phyloP scores from a whole-genome alignment of 1,140 invertebrate genomes.

The Neodiprion fabricii region DNA sequence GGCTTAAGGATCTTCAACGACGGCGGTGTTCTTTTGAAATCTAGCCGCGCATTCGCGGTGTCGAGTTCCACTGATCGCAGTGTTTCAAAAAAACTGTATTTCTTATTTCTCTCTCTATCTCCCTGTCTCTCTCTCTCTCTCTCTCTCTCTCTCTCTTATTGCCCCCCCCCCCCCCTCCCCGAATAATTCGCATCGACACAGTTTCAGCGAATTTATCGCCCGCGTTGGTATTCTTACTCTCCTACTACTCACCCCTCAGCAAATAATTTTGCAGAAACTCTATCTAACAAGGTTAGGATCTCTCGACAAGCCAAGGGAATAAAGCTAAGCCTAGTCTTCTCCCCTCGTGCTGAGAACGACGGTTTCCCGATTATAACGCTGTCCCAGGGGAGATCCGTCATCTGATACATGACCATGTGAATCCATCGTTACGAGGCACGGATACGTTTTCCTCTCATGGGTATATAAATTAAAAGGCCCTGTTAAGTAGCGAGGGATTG shows the following conservation, averaged over 20 bases:
- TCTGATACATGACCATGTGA: not conserved
- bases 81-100: not conserved
- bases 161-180: not conserved
- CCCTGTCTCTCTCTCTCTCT: not conserved
- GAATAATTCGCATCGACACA: not conserved
- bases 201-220: not conserved
- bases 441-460: not conserved
- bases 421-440: not conserved
- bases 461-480: not conserved
- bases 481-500: not conserved
- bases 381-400: not conserved
- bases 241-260: not conserved
- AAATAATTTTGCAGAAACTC: not conserved
- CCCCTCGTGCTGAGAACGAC: not conserved
- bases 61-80: not conserved
- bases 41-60: not conserved
- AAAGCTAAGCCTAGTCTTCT: not conserved
- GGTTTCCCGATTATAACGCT: no score
- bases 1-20: not conserved
- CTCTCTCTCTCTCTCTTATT: not conserved
- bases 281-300: not conserved
- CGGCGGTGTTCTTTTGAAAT: conserved; percentile 4
- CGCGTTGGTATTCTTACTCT: not conserved
- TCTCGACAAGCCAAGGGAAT: not conserved
- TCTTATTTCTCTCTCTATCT: not conserved